A percentile compares a stretch with the other conserved stretches of the same genome.
phyloP scores from a whole-genome alignment of 2,888 invertebrate genomes.

The Sinhomidia bicolor region DNA sequence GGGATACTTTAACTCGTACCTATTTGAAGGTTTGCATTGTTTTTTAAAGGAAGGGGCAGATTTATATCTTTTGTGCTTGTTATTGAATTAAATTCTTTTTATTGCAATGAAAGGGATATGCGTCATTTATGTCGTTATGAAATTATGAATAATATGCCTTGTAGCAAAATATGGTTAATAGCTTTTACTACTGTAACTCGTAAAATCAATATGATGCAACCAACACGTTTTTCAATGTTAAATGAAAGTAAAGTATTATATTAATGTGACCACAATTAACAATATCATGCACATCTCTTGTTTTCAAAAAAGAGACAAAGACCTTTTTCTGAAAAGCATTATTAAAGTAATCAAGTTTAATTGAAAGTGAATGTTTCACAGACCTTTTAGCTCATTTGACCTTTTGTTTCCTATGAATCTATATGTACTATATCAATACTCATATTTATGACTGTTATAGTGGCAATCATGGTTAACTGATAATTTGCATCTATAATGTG shows the following conservation, averaged over 20 bases:
- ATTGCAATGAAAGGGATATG: not conserved
- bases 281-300: constrained; percentile 23
- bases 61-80: constrained; percentile 12
- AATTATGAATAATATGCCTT: not conserved
- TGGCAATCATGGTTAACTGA: not conserved
- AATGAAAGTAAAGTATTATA: not conserved
- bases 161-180: not conserved
- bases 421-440: constrained; percentile 24
- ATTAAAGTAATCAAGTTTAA: constrained; percentile 63
- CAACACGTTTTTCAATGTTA: not conserved
- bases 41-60: constrained; percentile 7
- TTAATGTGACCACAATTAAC: not conserved
- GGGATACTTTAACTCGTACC: not conserved
- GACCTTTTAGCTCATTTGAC: constrained; percentile 6
- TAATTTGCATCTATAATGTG: constrained; percentile 60
- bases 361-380: constrained; percentile 69
- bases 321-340: constrained; percentile 29
- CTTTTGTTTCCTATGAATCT: constrained; percentile 25
- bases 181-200: not conserved
- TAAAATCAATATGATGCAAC: constrained; percentile 19
- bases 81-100: not conserved
- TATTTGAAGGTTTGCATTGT: not conserved
- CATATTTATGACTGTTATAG: not conserved
- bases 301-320: constrained; percentile 46
- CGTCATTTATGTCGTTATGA: not conserved